These are phyloP conservation scores for Chalcis sispes DNA, from an alignment of 2,888 invertebrate genomes.

Conservation along the genomic window DNA sequence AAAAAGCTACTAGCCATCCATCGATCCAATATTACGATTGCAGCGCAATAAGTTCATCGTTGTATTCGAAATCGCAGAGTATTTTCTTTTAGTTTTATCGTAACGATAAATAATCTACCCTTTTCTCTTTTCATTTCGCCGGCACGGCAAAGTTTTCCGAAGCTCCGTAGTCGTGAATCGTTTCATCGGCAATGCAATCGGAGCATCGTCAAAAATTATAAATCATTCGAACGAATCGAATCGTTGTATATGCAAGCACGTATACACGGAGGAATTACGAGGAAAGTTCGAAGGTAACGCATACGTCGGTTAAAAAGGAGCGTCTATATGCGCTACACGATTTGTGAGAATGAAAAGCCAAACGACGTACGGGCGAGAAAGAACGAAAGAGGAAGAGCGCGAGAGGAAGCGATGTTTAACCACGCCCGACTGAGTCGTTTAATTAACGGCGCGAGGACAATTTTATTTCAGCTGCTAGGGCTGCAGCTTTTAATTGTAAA, in stretches of 20 bases:
- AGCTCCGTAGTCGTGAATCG: neutral
- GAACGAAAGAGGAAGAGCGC: neutral
- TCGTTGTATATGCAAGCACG: neutral
- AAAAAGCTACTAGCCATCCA: no score
- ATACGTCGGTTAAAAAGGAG: neutral
- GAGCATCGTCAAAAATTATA: constrained; percentile 47
- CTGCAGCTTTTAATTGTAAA: constrained; percentile 13
- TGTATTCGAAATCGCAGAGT: neutral
- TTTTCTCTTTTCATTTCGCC: neutral
- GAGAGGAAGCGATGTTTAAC: constrained; percentile 31
- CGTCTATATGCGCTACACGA: neutral
- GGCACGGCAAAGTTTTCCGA: constrained; percentile 29
- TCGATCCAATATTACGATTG: no score
- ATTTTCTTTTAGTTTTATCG: constrained; percentile 22
- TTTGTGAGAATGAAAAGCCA: no score
- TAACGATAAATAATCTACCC: constrained; percentile 39
- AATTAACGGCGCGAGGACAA: constrained; percentile 55
- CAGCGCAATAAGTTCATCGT: no score
- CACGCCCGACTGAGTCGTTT: constrained; percentile 51
- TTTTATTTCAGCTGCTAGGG: neutral
- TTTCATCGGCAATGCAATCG: neutral
- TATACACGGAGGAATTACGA: neutral
- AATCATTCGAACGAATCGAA: constrained; percentile 50
- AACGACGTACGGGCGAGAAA: neutral
- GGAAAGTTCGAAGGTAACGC: neutral